Base-by-base conservation (phyloP, 2,888 invertebrate species). In the Polylopha cassiicola region DNA sequence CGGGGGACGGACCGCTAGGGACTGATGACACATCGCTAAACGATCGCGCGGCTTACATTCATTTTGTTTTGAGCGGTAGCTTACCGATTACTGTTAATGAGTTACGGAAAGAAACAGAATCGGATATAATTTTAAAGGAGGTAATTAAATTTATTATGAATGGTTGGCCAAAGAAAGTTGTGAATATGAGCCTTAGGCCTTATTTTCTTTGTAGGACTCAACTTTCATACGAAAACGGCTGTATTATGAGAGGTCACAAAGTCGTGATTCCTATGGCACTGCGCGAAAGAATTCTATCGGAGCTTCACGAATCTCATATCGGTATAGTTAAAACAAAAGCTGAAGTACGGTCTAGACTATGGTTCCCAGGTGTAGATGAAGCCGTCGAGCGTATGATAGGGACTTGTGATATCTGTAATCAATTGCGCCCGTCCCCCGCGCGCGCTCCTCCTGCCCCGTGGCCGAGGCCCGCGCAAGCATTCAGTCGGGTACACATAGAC, bases 171-270 rank as follows among this genome's bases (percentile, higher is more conserved):
- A 23, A 20, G 10, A 48, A 46, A 33, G 6, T 45, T 7, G 10
- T 3, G 4, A 44, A 48, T 16, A 1, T 18, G n/a, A 6, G 8
- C n/a, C 11, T 47, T 20, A 48, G 37, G 17, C 50, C 50, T 0
- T 53, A 43, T 33, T 24, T 34, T 39, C 17, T 33, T 8, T 47
- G 48, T 24, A 37, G 27, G 8, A 27, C 11, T 3, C 45, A 55
- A 22, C 26, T 60, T n/a, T 47, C 57, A 0, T 39, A 21, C 4
- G 54, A 55, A 46, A 51, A 46, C 13, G 52, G 51, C 0, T 45
- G 43, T 20, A 5, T 57, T 1, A 51, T 55, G 48, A 26, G 52
- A 11, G 55, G 53, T 3, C 53, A 57, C 27, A 51, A 53, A 27
- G 39, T 55, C 4, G 47, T 57, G 1, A 37, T 55, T 17, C 56